Conservation (phyloP, 1,140 invertebrate species). For the Cydia pomonella region DNA sequence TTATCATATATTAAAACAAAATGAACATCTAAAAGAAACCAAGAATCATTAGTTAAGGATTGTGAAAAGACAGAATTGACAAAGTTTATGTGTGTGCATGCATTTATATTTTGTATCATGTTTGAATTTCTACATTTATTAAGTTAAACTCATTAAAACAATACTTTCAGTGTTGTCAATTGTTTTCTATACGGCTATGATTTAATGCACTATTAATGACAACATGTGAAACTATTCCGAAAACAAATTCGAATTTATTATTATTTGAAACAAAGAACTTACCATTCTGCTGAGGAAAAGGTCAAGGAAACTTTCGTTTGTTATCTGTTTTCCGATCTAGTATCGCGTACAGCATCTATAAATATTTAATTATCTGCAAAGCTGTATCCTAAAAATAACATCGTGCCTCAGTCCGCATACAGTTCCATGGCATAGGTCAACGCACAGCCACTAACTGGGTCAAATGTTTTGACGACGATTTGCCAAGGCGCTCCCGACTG, state of each 20-base stretch:
- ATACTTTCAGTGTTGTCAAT: too few species aligned
- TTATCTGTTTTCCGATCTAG: slow-evolving; percentile 56
- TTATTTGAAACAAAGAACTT: slow-evolving; percentile 64
- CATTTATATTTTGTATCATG: too few species aligned
- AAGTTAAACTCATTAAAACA: too few species aligned
- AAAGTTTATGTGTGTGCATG: too few species aligned
- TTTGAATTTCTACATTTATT: too few species aligned
- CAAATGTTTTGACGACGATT: slow-evolving; percentile 69
- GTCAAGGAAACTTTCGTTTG: slow-evolving; percentile 48
- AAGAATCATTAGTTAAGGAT: too few species aligned
- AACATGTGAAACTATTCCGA: not conserved
- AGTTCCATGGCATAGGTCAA: slow-evolving; percentile 77
- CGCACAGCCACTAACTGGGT: slow-evolving; percentile 75
- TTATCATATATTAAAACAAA: too few species aligned
- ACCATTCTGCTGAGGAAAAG: slow-evolving; percentile 56
- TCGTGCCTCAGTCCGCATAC: slow-evolving; percentile 73
- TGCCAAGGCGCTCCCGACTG: slow-evolving; percentile 43
- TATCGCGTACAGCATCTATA: slow-evolving; percentile 69
- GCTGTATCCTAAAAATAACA: slow-evolving; percentile 79
- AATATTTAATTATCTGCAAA: slow-evolving; percentile 80
- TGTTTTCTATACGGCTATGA: too few species aligned
- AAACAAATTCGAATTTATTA: slow-evolving; percentile 18
- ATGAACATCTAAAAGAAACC: too few species aligned
- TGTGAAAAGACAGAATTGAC: too few species aligned
- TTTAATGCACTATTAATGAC: not conserved